Conservation (phyloP, 2,888 invertebrate genomes). For the Fragum sueziense region DNA sequence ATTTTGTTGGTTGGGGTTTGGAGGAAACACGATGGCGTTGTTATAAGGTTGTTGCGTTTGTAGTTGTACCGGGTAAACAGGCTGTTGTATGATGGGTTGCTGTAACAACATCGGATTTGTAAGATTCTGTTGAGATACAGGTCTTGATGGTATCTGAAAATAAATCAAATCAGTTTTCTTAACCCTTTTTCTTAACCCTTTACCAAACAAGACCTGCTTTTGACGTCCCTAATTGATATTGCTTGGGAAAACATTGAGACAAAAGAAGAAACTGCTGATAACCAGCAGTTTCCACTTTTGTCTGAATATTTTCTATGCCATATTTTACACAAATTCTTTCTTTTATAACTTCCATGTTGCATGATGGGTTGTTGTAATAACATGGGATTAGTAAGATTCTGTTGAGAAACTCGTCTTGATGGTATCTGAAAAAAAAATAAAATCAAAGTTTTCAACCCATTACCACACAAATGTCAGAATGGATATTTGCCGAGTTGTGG, state of each 20-base stretch:
- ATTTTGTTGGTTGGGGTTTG: slow-evolving; percentile 31
- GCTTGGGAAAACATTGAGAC: too few species aligned
- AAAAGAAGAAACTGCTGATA: too few species aligned
- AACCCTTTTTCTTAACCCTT: too few species aligned
- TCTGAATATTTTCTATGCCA: too few species aligned
- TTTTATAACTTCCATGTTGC: slow-evolving; percentile 35
- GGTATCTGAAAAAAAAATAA: slow-evolving; percentile 1
- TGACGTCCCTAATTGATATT: too few species aligned
- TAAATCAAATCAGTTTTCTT: not conserved
- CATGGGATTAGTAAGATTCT: slow-evolving; percentile 27
- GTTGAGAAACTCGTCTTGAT: not conserved
- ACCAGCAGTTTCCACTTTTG: too few species aligned
- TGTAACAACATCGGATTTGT: slow-evolving; percentile 41
- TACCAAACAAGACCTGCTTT: too few species aligned
- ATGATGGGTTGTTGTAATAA: slow-evolving; percentile 45
- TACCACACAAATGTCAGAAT: too few species aligned
- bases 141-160: not conserved
- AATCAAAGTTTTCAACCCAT: not conserved
- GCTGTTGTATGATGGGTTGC: slow-evolving; percentile 50
- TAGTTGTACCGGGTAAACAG: slow-evolving; percentile 57
- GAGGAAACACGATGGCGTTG: slow-evolving; percentile 27
- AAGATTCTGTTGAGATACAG: not conserved
- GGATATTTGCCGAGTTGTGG: too few species aligned
- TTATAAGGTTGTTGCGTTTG: slow-evolving; percentile 28
- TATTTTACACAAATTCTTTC: too few species aligned